A percentile compares a stretch with the other conserved stretches of the same genome.
These are phyloP conservation scores for Onychomys arenicola DNA, from an alignment of 2,797 vertebrate genomes.

Conservation along the genomic window DNA sequence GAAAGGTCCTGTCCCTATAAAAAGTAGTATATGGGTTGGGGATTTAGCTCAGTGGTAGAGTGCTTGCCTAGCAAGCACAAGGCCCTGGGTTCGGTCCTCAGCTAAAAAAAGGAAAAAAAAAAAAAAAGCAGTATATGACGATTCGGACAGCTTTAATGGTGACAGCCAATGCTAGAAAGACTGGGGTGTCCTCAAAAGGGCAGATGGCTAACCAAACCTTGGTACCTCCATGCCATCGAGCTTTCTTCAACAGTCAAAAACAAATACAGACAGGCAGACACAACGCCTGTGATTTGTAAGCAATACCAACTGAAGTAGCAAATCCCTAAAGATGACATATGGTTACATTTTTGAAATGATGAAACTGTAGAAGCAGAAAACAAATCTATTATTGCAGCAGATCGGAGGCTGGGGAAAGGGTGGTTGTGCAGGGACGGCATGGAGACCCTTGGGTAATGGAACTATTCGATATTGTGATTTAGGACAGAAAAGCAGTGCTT, in stretches of 20 bases:
- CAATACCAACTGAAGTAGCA: neutral
- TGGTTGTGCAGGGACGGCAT: neutral
- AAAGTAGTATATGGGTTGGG: neutral
- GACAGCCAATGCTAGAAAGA: neutral
- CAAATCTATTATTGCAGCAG: neutral
- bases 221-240: neutral
- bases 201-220: neutral
- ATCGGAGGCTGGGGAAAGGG: neutral
- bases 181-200: neutral
- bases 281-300: neutral
- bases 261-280: neutral
- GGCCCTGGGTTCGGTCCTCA: too few species aligned
- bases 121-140: constrained; percentile 3
- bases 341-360: neutral
- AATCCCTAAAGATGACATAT: neutral
- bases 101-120: too few species aligned
- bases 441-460: neutral
- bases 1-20: neutral
- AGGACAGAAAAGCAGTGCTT: neutral
- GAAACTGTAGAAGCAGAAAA: constrained; percentile 28
- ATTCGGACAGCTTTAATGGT: neutral
- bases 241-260: neutral
- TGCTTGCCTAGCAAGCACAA: too few species aligned
- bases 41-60: too few species aligned
- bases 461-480: neutral